phyloP scores from a whole-genome alignment of 2,888 invertebrate genomes.

The Tenthredo distinguenda region DNA sequence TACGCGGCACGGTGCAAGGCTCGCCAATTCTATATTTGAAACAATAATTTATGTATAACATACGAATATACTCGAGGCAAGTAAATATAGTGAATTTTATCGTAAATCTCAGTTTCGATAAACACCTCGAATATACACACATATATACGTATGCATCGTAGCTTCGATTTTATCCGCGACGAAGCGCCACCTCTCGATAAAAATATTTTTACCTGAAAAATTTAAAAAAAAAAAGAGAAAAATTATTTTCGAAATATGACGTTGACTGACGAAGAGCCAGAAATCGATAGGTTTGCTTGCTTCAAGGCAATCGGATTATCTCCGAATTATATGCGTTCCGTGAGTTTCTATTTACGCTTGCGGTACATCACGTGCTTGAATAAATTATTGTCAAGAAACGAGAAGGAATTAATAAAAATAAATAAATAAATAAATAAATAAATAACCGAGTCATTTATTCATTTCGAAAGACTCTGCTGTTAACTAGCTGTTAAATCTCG shows the following conservation, averaged over 20 bases:
- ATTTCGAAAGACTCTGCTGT: not conserved
- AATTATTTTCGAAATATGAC: not conserved
- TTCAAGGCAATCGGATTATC: not conserved
- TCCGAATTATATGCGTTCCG: not conserved
- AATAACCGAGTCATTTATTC: not conserved
- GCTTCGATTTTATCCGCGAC: not conserved
- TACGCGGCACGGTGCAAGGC: not conserved
- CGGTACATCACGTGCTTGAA: not conserved
- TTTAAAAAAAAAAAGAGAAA: not conserved
- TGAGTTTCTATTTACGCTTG: not conserved
- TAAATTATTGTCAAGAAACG: not conserved
- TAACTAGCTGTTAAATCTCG: no score
- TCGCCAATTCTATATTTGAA: not conserved
- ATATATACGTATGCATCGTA: not conserved
- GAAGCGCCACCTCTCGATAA: slow-evolving; percentile 25
- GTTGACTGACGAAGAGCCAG: not conserved
- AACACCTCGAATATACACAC: not conserved
- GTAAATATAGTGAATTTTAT: not conserved
- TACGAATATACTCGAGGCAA: no score
- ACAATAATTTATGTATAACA: not conserved
- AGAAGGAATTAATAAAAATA: not conserved
- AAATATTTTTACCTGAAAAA: not conserved
- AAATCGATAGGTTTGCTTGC: not conserved
- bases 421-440: not conserved
- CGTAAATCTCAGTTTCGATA: not conserved